These are phyloP conservation scores for Melanotaenia duboulayi DNA, from an alignment of 2,113 vertebrate species.

Conservation along the genomic window DNA sequence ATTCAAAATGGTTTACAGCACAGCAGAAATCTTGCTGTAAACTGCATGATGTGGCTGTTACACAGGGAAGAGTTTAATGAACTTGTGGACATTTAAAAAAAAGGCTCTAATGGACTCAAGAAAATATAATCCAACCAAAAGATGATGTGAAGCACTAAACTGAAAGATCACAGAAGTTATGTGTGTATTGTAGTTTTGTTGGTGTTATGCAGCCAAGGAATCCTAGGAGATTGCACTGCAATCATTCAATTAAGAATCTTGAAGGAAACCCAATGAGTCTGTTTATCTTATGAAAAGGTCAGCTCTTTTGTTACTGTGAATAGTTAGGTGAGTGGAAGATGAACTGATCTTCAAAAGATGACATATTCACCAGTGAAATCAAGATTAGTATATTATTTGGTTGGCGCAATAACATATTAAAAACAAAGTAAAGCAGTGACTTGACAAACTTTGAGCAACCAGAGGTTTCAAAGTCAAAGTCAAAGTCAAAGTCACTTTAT, in stretches of 20 bases:
- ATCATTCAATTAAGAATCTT: not conserved
- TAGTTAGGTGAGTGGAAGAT: too few relatives aligned
- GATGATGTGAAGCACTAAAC: not conserved
- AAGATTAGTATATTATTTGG: too few relatives aligned
- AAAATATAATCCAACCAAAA: not conserved
- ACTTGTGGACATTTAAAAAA: not conserved
- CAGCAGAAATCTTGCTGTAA: slow-evolving; percentile 25
- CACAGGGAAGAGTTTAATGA: slow-evolving; percentile 7
- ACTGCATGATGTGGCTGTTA: slow-evolving; percentile 13
- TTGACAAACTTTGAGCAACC: too few relatives aligned
- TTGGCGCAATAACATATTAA: too few relatives aligned
- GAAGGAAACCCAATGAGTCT: too few relatives aligned
- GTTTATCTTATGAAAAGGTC: too few relatives aligned
- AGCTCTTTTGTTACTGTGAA: too few relatives aligned
- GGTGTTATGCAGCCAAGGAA: not conserved
- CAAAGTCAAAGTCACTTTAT: too few relatives aligned
- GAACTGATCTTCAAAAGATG: too few relatives aligned
- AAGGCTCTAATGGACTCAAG: not conserved
- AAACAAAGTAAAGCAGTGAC: too few relatives aligned
- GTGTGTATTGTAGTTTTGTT: not conserved
- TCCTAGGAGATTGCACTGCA: not conserved
- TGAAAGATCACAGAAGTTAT: not conserved
- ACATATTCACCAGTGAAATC: too few relatives aligned
- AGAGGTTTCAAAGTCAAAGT: too few relatives aligned
- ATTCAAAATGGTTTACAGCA: slow-evolving; percentile 28